Conservation (phyloP, 2,888 invertebrate species). For the Pogonocherus hispidulus region DNA sequence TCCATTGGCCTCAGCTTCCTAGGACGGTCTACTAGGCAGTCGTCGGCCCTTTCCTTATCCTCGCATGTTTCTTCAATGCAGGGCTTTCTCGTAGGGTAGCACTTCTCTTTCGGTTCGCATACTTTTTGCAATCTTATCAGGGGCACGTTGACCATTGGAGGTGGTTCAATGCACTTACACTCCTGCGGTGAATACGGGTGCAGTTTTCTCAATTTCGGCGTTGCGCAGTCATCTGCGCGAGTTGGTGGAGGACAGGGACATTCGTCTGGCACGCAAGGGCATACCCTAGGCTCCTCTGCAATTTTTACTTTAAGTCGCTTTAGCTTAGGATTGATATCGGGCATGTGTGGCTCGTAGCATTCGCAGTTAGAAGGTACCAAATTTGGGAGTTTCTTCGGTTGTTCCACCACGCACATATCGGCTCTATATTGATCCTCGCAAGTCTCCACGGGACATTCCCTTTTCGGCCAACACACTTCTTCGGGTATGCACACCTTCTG, state of each 20-base stretch:
- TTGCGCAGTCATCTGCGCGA: constrained; percentile 43
- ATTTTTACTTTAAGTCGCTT: constrained; percentile 20
- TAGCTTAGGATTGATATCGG: constrained; percentile 22
- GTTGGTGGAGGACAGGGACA: constrained; percentile 44
- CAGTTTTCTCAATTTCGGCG: constrained; percentile 33
- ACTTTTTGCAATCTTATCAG: constrained; percentile 35
- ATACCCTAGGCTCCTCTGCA: neutral
- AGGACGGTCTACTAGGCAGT: constrained; percentile 8
- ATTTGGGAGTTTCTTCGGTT: constrained; percentile 24
- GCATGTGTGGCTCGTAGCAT: constrained; percentile 28
- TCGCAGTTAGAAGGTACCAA: constrained; percentile 26
- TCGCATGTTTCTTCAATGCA: constrained; percentile 24
- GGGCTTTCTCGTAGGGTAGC: constrained; percentile 24
- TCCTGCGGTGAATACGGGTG: constrained; percentile 39
- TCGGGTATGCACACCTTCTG: constrained; percentile 34
- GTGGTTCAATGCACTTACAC: constrained; percentile 45
- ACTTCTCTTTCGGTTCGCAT: constrained; percentile 32
- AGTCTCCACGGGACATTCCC: constrained; percentile 20
- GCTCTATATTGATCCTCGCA: constrained; percentile 36
- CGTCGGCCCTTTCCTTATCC: constrained; percentile 40
- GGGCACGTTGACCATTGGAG: constrained; percentile 43
- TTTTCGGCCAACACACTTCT: constrained; percentile 20
- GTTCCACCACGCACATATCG: constrained; percentile 31
- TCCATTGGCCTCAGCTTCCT: constrained; percentile 32
- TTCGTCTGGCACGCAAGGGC: neutral